Percentiles rank a stretch among this genome's conserved stretches.
Evolutionary conservation across 1,140 invertebrate genomes (phyloP).

Genomic region (Drosophila suzukii): DNA sequence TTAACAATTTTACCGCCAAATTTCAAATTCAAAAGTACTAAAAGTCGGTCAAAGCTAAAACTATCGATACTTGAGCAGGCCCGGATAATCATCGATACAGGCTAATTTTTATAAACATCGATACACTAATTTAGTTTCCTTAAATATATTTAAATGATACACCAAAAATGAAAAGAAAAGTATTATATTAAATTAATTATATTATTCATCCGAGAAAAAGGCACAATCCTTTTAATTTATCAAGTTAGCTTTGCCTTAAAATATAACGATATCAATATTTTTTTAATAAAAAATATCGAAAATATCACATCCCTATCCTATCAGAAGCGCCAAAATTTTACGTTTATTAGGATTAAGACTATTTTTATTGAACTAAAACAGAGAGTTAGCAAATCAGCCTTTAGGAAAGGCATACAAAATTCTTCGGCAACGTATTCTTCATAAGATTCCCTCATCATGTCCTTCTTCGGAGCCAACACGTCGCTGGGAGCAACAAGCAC

Average conservation of each 20-base stretch:
- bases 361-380: conserved; percentile 18
- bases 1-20: not conserved
- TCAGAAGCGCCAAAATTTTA: conserved; percentile 66
- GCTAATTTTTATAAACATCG: no score
- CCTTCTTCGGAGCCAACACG: conserved; percentile 78
- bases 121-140: no score
- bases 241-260: no score
- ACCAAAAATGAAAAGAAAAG: no score
- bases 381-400: not conserved
- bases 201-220: no score
- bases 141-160: no score
- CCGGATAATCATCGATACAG: no score
- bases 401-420: not conserved
- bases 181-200: no score
- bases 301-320: no score
- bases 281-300: no score
- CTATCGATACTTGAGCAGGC: not conserved
- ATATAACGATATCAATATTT: no score
- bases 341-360: conserved; percentile 37
- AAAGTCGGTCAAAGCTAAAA: not conserved
- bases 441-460: conserved; percentile 48
- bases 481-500: conserved; percentile 81
- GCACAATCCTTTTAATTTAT: no score
- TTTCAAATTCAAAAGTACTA: not conserved
- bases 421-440: not conserved